These are phyloP conservation scores for Gambusia holbrooki DNA, from an alignment of 2,113 vertebrate species.

Conservation along the genomic window DNA sequence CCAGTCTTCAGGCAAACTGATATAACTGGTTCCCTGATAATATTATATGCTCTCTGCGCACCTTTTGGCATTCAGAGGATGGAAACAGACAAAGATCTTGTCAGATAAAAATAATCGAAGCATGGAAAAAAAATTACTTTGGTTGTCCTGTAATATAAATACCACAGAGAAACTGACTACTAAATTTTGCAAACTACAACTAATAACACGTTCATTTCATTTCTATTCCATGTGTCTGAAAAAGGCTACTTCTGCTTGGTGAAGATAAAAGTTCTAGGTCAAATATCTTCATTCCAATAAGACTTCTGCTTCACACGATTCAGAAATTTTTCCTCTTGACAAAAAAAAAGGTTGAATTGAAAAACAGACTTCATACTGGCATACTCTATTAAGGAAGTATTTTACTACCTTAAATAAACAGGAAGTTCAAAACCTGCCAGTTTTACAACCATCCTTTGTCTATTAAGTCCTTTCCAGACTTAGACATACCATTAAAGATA, in stretches of 20 bases:
- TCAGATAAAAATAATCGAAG: not conserved
- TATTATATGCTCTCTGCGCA: not conserved
- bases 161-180: not conserved
- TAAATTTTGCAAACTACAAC: not conserved
- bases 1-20: not conserved
- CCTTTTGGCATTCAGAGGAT: not conserved
- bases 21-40: not conserved
- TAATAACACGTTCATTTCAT: not conserved
- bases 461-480: not conserved
- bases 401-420: not conserved
- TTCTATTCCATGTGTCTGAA: not conserved
- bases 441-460: not conserved
- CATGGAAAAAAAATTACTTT: not conserved
- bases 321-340: no score
- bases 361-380: no score
- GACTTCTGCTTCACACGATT: no score
- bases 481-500: not conserved
- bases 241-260: not conserved
- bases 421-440: not conserved
- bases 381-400: not conserved
- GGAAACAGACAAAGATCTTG: not conserved
- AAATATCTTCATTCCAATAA: not conserved
- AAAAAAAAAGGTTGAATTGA: no score
- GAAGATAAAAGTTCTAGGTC: not conserved
- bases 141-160: not conserved